Evolutionary conservation across 2,113 vertebrate genomes (phyloP).

Genomic region (Tragelaphus buxtoni): DNA sequence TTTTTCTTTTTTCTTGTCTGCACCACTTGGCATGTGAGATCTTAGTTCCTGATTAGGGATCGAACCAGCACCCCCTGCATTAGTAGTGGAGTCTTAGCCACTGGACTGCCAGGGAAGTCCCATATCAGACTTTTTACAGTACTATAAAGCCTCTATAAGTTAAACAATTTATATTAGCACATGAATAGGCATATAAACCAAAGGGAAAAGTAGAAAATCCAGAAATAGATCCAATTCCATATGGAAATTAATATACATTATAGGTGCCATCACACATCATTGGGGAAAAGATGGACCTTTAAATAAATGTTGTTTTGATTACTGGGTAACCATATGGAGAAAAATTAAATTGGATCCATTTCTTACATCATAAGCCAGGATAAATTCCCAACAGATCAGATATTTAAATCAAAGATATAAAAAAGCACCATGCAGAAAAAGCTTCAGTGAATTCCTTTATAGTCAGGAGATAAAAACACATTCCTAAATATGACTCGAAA

Average conservation of each 20-base stretch:
- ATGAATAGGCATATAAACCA: not conserved
- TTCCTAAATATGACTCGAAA: slow-evolving; percentile 16
- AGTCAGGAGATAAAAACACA: not conserved
- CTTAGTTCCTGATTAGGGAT: not conserved
- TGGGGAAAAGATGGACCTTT: slow-evolving; percentile 12
- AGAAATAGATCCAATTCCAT: slow-evolving; percentile 7
- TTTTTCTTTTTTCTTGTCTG: not conserved
- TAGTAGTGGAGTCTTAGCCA: not conserved
- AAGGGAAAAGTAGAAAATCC: not conserved
- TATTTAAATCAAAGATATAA: slow-evolving; percentile 34
- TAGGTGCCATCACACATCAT: not conserved
- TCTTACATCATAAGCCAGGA: not conserved
- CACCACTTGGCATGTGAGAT: not conserved
- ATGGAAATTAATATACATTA: not conserved
- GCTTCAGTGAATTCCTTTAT: not conserved
- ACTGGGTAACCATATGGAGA: slow-evolving; percentile 19
- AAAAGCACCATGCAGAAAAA: not conserved
- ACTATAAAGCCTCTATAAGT: not conserved
- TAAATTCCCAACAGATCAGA: slow-evolving; percentile 24
- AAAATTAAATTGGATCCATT: slow-evolving; percentile 33
- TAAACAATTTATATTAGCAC: not conserved
- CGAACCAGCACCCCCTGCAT: not conserved
- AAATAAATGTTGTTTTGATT: slow-evolving; percentile 27
- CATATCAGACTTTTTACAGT: not conserved
- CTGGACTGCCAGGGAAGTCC: not conserved